phyloP scores from a whole-genome alignment of 2,113 vertebrate species.

The Myanophis thanlyinensis region DNA sequence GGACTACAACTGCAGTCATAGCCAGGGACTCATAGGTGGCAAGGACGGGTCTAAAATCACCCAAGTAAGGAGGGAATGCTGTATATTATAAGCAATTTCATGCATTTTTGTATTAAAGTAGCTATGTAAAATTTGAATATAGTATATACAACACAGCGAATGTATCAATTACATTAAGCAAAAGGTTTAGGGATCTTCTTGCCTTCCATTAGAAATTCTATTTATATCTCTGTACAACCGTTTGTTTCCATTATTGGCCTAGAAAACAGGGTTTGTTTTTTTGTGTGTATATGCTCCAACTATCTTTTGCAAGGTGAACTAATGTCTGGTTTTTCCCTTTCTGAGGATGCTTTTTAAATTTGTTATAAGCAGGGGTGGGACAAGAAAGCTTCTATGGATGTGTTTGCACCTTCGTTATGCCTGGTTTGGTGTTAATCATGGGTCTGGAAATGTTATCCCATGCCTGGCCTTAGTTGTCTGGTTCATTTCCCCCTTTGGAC shows the following conservation, averaged over 20 bases:
- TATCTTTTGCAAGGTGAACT: not conserved
- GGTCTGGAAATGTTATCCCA: not conserved
- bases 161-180: not conserved
- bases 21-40: not conserved
- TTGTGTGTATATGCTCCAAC: not conserved
- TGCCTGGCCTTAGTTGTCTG: not conserved
- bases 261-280: not conserved
- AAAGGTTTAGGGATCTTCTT: not conserved
- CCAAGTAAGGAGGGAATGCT: not conserved
- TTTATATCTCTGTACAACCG: not conserved
- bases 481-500: not conserved
- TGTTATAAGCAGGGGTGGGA: not conserved
- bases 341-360: not conserved
- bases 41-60: not conserved
- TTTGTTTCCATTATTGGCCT: not conserved
- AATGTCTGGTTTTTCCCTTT: not conserved
- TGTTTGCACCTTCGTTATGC: not conserved
- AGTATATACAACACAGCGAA: not conserved
- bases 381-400: not conserved
- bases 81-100: not conserved
- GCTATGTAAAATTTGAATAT: not conserved
- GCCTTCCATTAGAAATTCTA: not conserved
- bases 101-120: not conserved
- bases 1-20: not conserved
- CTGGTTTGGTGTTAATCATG: not conserved